phyloP scores from a whole-genome alignment of 2,113 vertebrate genomes.

The Condylura cristata region DNA sequence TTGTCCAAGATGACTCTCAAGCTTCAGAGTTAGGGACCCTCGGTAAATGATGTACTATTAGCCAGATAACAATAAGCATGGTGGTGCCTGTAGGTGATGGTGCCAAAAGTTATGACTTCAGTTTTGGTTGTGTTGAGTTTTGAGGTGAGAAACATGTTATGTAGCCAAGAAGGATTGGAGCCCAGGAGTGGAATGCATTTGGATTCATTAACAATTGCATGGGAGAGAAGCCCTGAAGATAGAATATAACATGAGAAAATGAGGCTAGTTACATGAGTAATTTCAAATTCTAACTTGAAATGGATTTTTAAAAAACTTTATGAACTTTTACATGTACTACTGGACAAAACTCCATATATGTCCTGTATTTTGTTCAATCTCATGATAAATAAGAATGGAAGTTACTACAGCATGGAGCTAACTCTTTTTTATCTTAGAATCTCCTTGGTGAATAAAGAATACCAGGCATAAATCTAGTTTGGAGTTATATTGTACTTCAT shows the following conservation, averaged over 20 bases:
- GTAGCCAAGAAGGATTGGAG: background rate
- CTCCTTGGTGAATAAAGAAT: background rate
- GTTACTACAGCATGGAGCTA: background rate
- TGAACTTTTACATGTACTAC: background rate
- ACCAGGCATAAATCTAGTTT: background rate
- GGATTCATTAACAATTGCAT: background rate
- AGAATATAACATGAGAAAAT: background rate
- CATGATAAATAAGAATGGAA: background rate
- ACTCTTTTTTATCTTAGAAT: background rate
- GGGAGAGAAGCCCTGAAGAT: background rate
- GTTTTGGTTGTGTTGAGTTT: background rate
- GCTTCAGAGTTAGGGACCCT: background rate
- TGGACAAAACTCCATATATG: background rate
- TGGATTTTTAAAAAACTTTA: background rate
- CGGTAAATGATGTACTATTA: background rate
- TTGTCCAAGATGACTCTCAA: background rate
- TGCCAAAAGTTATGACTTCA: background rate
- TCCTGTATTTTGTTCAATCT: background rate
- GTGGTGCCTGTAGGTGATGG: background rate
- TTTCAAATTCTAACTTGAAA: background rate
- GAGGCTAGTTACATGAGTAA: background rate
- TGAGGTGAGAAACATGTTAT: background rate
- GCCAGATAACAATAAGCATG: background rate
- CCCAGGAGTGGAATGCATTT: background rate
- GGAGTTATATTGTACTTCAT: background rate